These are phyloP conservation scores for Nannoperca australis DNA, from an alignment of 2,797 vertebrate species.

Conservation along the genomic window DNA sequence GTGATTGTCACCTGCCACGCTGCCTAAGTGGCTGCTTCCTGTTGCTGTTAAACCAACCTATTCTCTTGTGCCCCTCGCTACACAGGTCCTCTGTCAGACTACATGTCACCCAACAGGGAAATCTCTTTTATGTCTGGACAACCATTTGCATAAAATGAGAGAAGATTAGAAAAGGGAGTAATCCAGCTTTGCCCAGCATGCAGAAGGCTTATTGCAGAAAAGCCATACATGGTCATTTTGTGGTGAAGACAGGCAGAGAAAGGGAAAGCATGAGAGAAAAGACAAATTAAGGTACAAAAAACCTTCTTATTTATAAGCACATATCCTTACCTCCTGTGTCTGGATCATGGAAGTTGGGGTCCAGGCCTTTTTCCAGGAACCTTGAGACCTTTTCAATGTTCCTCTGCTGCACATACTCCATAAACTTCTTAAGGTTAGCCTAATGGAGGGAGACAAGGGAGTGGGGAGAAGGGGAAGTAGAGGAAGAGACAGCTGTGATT, in stretches of 20 bases:
- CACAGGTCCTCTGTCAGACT: slow-evolving; percentile 45
- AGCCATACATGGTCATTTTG: slow-evolving; percentile 68
- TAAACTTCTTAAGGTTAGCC: slow-evolving; percentile 98
- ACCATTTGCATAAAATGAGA: slow-evolving; percentile 82
- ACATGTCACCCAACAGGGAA: slow-evolving; percentile 78
- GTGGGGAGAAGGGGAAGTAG: slow-evolving; percentile 30
- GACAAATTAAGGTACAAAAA: slow-evolving; percentile 18
- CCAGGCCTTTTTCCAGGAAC: slow-evolving; percentile 96
- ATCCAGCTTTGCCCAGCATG: slow-evolving; percentile 71
- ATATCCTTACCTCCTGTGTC: slow-evolving; percentile 91
- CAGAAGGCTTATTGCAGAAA: slow-evolving; percentile 68
- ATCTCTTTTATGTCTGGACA: slow-evolving; percentile 75
- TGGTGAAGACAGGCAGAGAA: slow-evolving; percentile 7
- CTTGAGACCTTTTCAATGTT: slow-evolving; percentile 92
- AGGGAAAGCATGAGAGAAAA: slow-evolving; percentile 14
- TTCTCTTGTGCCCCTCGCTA: slow-evolving; percentile 43
- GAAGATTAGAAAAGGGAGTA: slow-evolving; percentile 77
- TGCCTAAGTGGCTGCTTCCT: slow-evolving; percentile 58
- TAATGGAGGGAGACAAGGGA: slow-evolving; percentile 75
- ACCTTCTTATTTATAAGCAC: background rate
- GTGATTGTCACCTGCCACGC: slow-evolving; percentile 30
- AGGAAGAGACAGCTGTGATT: slow-evolving; percentile 70
- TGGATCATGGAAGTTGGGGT: slow-evolving; percentile 98
- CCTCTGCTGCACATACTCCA: slow-evolving; percentile 94
- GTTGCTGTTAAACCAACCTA: slow-evolving; percentile 55